Percentiles rank a stretch among this genome's conserved stretches.
Evolutionary conservation across 2,888 invertebrate species (phyloP).

Genomic region (Apamea monoglypha): DNA sequence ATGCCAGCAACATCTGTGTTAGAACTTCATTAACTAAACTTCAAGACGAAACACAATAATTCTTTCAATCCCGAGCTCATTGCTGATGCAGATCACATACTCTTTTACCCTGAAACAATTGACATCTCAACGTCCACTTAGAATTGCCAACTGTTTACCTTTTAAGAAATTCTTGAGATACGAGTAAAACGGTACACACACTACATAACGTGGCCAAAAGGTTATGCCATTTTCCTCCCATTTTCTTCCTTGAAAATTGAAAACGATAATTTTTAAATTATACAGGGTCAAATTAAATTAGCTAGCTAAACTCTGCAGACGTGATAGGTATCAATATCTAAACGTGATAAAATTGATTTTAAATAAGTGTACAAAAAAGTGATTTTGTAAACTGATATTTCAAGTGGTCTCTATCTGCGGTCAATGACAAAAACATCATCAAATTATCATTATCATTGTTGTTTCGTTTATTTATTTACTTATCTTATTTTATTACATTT

Average conservation of each 20-base stretch:
- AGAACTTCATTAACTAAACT: slow-evolving; percentile 17
- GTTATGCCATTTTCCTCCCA: too few species aligned
- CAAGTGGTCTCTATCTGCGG: neutral
- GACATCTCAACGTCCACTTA: neutral
- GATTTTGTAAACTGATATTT: too few species aligned
- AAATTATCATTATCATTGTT: too few species aligned
- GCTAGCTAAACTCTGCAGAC: neutral
- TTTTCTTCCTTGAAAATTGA: neutral
- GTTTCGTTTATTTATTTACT: too few species aligned
- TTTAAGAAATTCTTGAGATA: slow-evolving; percentile 13
- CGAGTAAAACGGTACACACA: slow-evolving; percentile 6
- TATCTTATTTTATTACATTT: too few species aligned
- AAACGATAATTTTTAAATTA: slow-evolving; percentile 11
- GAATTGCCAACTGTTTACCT: neutral
- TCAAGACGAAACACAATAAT: slow-evolving; percentile 12
- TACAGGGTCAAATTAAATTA: neutral
- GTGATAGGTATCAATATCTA: neutral
- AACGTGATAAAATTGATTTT: neutral
- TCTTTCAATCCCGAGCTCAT: slow-evolving; percentile 18
- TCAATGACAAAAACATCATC: neutral
- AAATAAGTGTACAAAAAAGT: too few species aligned
- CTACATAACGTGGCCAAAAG: neutral
- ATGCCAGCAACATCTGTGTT: slow-evolving; percentile 6
- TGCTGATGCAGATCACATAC: slow-evolving; percentile 34
- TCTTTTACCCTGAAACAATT: slow-evolving; percentile 3